phyloP scores from a whole-genome alignment of 1,140 invertebrate genomes.

The Brachionus plicatilis region DNA sequence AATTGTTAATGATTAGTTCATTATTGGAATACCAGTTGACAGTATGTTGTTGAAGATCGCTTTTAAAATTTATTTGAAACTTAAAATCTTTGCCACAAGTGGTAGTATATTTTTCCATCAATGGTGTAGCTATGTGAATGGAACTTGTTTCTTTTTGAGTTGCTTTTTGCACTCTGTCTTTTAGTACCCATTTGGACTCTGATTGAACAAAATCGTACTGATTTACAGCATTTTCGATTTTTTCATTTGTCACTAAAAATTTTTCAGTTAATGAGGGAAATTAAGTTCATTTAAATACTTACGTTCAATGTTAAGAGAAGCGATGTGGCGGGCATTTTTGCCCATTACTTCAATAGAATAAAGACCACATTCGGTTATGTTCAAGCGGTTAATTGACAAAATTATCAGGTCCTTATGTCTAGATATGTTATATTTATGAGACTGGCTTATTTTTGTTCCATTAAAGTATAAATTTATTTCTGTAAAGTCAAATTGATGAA shows the following conservation, averaged over 20 bases:
- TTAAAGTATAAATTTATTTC: slow-evolving; percentile 25
- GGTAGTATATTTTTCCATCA: not conserved
- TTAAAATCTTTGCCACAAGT: slow-evolving; percentile 6
- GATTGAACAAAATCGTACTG: not conserved
- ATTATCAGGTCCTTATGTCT: not conserved
- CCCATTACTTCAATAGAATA: slow-evolving; percentile 29
- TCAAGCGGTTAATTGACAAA: slow-evolving; percentile 8
- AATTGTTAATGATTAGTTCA: not conserved
- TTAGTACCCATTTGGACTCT: not conserved
- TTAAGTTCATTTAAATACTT: not conserved
- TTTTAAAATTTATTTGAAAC: not conserved
- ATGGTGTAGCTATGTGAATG: not conserved
- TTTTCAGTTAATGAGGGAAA: not conserved
- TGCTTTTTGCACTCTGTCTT: not conserved
- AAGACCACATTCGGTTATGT: slow-evolving; percentile 27
- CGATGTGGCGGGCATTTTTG: not conserved
- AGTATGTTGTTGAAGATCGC: not conserved
- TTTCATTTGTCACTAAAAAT: slow-evolving; percentile 24
- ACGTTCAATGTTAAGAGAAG: slow-evolving; percentile 19
- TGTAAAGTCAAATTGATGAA: slow-evolving; percentile 31
- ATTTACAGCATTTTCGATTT: not conserved
- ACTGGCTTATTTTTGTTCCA: slow-evolving; percentile 18
- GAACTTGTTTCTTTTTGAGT: not conserved
- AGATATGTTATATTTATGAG: slow-evolving; percentile 25
- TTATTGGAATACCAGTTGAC: not conserved